A percentile compares a stretch with the other conserved stretches of the same genome.
Evolutionary conservation across 2,888 invertebrate genomes (phyloP).

Genomic region (Ryuthela nishihirai): DNA sequence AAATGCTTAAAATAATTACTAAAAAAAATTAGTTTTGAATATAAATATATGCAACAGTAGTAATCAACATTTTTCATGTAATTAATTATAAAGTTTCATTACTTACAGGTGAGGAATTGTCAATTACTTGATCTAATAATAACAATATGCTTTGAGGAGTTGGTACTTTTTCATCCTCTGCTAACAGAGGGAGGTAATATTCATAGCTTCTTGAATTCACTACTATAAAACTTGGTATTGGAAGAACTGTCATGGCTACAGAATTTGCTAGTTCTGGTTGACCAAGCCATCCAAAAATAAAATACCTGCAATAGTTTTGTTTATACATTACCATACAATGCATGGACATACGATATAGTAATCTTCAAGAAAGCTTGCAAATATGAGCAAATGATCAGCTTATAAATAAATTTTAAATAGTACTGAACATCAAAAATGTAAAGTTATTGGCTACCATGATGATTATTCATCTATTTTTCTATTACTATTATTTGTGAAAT

Average conservation of each 20-base stretch:
- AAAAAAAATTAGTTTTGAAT: constrained; percentile 1
- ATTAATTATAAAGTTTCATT: not conserved
- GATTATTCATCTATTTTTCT: too few species aligned
- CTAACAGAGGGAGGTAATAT: constrained; percentile 82
- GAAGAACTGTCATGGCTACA: constrained; percentile 77
- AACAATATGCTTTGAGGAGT: constrained; percentile 71
- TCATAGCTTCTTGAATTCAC: constrained; percentile 88
- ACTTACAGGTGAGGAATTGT: constrained; percentile 69
- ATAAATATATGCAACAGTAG: not conserved
- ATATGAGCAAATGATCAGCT: not conserved
- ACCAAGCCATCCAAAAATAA: constrained; percentile 95
- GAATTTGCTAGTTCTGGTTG: constrained; percentile 86
- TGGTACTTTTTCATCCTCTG: constrained; percentile 61
- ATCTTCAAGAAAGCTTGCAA: not conserved
- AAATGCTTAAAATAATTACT: too few species aligned
- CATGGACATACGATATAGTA: not conserved
- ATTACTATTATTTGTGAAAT: too few species aligned
- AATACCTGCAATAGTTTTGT: constrained; percentile 54
- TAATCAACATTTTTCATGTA: constrained; percentile 1
- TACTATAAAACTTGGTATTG: constrained; percentile 80
- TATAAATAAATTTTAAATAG: not conserved
- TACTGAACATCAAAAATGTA: not conserved
- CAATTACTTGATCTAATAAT: constrained; percentile 71
- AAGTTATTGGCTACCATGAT: too few species aligned
- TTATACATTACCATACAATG: not conserved